Evolutionary conservation across 2,113 vertebrate genomes (phyloP).

Genomic region (Salvelinus namaycush): DNA sequence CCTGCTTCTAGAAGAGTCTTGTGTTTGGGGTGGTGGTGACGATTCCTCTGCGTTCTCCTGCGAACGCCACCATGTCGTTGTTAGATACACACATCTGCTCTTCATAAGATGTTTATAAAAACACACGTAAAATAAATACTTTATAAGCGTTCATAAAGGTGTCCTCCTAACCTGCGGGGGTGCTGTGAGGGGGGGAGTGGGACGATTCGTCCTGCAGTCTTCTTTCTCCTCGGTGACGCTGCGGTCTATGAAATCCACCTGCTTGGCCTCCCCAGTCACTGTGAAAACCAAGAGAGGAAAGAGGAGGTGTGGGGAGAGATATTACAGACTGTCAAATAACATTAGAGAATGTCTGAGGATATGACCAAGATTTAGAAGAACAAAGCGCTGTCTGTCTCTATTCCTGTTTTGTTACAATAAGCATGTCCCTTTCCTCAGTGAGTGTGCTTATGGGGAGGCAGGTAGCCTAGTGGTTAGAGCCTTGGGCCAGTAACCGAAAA

Average conservation of each 20-base stretch:
- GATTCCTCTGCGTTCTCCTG: constrained; percentile 50
- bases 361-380: not conserved
- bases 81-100: too few species aligned
- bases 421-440: not conserved
- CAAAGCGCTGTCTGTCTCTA: constrained; percentile 18
- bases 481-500: too few species aligned
- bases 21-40: constrained; percentile 39
- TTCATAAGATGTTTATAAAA: too few species aligned
- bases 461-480: too few species aligned
- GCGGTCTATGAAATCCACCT: constrained; percentile 80
- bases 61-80: not conserved
- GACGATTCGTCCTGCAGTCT: constrained; percentile 33
- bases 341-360: not conserved
- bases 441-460: too few species aligned
- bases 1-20: constrained; percentile 57
- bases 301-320: not conserved
- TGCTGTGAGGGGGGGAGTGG: constrained; percentile 28
- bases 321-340: not conserved
- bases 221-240: constrained; percentile 77
- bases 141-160: too few species aligned
- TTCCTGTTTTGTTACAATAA: not conserved
- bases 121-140: too few species aligned
- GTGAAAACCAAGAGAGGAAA: not conserved
- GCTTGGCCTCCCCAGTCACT: constrained; percentile 77
- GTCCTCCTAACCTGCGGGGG: constrained; percentile 51